Conservation (phyloP, 2,888 invertebrate species). For the Drosophila anomalata region DNA sequence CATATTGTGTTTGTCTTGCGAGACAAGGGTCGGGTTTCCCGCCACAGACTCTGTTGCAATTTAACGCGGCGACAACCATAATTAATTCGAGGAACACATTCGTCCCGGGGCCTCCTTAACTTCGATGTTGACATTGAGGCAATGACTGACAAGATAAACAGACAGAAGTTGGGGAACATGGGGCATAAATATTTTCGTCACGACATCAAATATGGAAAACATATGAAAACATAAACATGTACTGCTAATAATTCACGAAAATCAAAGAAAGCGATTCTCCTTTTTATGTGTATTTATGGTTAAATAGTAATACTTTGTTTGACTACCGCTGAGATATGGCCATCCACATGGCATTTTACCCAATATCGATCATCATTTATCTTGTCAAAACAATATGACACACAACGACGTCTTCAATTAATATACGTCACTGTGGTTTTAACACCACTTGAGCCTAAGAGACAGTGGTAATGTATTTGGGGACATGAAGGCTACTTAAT, state of each 20-base stretch:
- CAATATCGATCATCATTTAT: constrained; percentile 5
- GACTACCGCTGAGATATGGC: neutral
- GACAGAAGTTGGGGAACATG: constrained; percentile 5
- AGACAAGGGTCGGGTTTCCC: constrained; percentile 14
- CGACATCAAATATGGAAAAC: constrained; percentile 34
- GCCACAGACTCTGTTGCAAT: constrained; percentile 49
- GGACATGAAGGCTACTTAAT: neutral
- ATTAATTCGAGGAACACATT: constrained; percentile 60
- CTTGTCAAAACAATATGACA: constrained; percentile 2
- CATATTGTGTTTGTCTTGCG: constrained; percentile 9
- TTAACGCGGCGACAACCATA: constrained; percentile 54
- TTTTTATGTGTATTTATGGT: neutral
- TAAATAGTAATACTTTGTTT: neutral
- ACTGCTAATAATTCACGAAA: neutral
- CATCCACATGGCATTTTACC: neutral
- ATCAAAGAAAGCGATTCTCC: neutral
- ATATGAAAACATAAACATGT: constrained; percentile 17
- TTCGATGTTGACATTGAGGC: constrained; percentile 43
- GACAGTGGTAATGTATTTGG: neutral
- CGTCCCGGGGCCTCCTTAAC: constrained; percentile 32
- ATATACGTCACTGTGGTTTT: constrained; percentile 1
- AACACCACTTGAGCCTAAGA: neutral
- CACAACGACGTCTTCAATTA: constrained; percentile 1
- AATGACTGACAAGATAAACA: constrained; percentile 38
- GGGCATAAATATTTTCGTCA: constrained; percentile 30